These are phyloP conservation scores for Lymantria dispar DNA, from an alignment of 2,888 invertebrate genomes.

Conservation along the genomic window DNA sequence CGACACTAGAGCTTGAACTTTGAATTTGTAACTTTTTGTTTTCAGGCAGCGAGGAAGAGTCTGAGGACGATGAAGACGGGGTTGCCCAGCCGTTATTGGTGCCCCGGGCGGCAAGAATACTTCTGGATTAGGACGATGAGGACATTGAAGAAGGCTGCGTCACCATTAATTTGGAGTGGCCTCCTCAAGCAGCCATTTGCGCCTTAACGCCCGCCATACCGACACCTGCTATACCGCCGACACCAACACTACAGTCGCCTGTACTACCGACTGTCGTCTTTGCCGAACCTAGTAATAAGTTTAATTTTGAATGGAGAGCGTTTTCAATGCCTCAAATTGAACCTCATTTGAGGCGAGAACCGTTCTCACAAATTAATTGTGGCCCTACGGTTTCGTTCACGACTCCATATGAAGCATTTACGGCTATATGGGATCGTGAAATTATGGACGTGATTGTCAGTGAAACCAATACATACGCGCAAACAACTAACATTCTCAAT, in stretches of 20 bases:
- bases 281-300: slow-evolving; percentile 5
- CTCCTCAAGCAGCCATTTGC: background rate
- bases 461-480: background rate
- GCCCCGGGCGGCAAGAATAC: background rate
- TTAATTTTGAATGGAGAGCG: slow-evolving; percentile 11
- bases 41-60: background rate
- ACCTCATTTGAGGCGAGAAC: slow-evolving; percentile 17
- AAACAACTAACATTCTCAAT: slow-evolving; percentile 3
- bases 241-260: background rate
- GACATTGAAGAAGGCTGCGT: background rate
- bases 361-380: slow-evolving; percentile 13
- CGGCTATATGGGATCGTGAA: slow-evolving; percentile 5
- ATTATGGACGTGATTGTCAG: background rate
- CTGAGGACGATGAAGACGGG: background rate
- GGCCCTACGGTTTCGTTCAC: slow-evolving; percentile 21
- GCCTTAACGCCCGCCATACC: background rate
- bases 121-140: background rate
- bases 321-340: slow-evolving; percentile 13
- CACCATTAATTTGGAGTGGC: background rate
- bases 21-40: background rate
- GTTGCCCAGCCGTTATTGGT: background rate
- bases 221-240: background rate
- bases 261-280: background rate
- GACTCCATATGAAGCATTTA: slow-evolving; percentile 8
- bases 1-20: background rate